Evolutionary conservation across 2,113 vertebrate species (phyloP).

Genomic region (Cervus canadensis): DNA sequence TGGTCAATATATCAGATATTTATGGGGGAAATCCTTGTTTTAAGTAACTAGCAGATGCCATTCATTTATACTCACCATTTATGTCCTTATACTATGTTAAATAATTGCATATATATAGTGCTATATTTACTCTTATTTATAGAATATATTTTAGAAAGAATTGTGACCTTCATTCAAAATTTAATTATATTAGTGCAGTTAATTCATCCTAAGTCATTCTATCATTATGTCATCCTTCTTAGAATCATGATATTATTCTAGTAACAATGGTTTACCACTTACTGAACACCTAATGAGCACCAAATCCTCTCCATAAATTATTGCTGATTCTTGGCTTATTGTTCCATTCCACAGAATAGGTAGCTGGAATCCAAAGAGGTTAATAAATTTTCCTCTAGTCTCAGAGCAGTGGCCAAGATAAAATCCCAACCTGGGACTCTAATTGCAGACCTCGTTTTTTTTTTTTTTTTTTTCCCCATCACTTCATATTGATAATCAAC

Average conservation of each 20-base stretch:
- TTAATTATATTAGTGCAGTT: not conserved
- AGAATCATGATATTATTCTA: not conserved
- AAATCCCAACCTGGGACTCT: not conserved
- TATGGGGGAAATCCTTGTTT: conserved; percentile 66
- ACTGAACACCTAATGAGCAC: not conserved
- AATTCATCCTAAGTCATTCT: not conserved
- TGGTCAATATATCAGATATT: conserved; percentile 24
- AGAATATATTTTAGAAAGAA: conserved; percentile 67
- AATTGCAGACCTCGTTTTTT: not conserved
- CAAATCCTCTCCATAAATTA: not conserved
- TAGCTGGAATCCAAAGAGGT: not conserved
- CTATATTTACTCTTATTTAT: conserved; percentile 72
- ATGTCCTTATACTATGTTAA: conserved; percentile 74
- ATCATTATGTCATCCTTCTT: not conserved
- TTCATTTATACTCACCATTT: conserved; percentile 75
- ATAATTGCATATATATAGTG: conserved; percentile 46
- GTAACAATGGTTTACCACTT: not conserved
- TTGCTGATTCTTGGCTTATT: not conserved
- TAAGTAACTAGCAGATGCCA: conserved; percentile 71
- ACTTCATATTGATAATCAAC: not conserved
- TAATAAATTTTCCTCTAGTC: not conserved
- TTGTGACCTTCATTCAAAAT: not conserved
- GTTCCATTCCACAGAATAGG: not conserved
- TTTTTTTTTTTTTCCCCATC: not conserved
- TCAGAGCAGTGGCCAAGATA: not conserved